Evolutionary conservation across 2,888 invertebrate genomes (phyloP).

Genomic region (Argyresthia goedartella): DNA sequence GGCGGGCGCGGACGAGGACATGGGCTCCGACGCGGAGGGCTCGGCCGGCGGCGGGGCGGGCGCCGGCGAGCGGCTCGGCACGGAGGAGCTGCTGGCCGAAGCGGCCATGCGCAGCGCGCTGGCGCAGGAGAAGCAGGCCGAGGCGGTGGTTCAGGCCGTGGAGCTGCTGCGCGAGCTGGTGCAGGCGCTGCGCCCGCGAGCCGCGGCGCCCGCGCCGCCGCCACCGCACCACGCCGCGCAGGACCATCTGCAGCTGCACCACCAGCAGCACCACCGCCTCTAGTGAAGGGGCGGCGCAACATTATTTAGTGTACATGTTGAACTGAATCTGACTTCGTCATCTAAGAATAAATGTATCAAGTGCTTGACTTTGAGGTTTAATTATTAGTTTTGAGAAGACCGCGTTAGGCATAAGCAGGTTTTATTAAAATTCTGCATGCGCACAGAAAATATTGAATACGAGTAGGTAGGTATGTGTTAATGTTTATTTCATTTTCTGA

Average conservation of each 20-base stretch:
- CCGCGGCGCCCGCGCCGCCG: slow-evolving; percentile 45
- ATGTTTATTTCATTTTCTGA: too few relatives aligned
- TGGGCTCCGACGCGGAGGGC: slow-evolving; percentile 21
- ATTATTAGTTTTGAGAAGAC: too few relatives aligned
- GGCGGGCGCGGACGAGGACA: slow-evolving; percentile 48
- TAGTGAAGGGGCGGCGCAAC: slow-evolving; percentile 14
- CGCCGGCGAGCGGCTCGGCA: slow-evolving; percentile 31
- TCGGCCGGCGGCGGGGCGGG: slow-evolving; percentile 12
- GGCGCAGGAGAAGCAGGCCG: slow-evolving; percentile 58
- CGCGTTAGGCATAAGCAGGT: too few relatives aligned
- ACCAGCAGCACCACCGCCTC: slow-evolving; percentile 5
- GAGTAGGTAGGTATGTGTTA: too few relatives aligned
- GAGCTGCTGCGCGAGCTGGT: slow-evolving; percentile 41
- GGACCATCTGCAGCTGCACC: slow-evolving; percentile 1
- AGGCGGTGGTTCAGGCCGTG: slow-evolving; percentile 41
- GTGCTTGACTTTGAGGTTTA: too few relatives aligned
- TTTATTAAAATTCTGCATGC: too few relatives aligned
- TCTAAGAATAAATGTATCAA: too few relatives aligned
- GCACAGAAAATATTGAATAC: too few relatives aligned
- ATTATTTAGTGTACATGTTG: too few relatives aligned
- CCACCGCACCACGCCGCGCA: slow-evolving; percentile 19
- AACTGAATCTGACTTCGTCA: too few relatives aligned
- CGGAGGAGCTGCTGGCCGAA: slow-evolving; percentile 57
- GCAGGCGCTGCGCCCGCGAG: slow-evolving; percentile 61
- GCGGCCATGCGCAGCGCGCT: slow-evolving; percentile 59